Percentiles rank a stretch among this genome's conserved stretches.
These are phyloP conservation scores for Onychomys leucogaster DNA, from an alignment of 2,797 vertebrate species.

Conservation along the genomic window DNA sequence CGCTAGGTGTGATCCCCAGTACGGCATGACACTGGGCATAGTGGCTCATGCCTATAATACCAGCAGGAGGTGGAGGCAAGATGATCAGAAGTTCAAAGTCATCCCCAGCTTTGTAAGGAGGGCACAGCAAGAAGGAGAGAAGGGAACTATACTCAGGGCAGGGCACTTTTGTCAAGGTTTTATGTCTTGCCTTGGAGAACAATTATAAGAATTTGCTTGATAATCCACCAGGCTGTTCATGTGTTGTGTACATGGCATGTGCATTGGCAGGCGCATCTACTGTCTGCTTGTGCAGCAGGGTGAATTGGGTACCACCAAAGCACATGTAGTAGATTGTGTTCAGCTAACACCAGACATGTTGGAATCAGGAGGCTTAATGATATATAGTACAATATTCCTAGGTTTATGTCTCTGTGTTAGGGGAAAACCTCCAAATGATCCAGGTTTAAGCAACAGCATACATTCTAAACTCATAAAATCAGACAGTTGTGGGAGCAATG, in stretches of 20 bases:
- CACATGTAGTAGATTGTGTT: slow-evolving; percentile 36
- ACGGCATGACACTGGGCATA: not conserved
- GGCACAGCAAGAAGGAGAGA: not conserved
- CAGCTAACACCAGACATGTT: slow-evolving; percentile 60
- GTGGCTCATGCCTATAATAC: not conserved
- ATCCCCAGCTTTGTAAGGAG: not conserved
- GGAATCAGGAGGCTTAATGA: slow-evolving; percentile 50
- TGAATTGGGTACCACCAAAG: not conserved
- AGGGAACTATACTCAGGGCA: not conserved
- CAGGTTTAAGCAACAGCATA: slow-evolving; percentile 57
- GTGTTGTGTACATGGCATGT: not conserved
- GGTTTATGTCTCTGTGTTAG: slow-evolving; percentile 66
- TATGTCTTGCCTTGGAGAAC: not conserved
- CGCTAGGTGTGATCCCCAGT: not conserved
- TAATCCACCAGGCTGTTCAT: not conserved
- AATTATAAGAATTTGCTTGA: not conserved
- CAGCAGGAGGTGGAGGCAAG: not conserved
- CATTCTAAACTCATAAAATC: slow-evolving; percentile 60
- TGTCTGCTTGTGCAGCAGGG: not conserved
- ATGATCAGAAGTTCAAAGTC: not conserved
- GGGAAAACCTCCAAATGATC: slow-evolving; percentile 54
- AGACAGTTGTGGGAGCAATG: slow-evolving; percentile 1
- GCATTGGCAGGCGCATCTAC: not conserved
- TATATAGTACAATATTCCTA: not conserved
- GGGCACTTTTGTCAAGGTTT: not conserved